Percentiles rank a stretch among this genome's conserved stretches.
Conservation (phyloP, 2,113 vertebrate species). For the Lagenorhynchus albirostris region DNA sequence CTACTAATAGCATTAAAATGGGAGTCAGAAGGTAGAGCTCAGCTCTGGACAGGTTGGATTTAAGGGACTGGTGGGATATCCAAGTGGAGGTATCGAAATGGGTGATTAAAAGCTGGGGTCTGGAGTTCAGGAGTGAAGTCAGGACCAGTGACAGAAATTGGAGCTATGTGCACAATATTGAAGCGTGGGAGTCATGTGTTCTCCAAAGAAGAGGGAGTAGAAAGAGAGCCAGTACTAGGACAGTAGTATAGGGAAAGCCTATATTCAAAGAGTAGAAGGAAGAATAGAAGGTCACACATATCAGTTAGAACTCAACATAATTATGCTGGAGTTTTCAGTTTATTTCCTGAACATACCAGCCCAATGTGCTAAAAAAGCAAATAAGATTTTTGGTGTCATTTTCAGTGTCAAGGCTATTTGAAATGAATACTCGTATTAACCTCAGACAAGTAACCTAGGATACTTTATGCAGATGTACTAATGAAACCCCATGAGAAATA, state of each 20-base stretch:
- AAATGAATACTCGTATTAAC: slow-evolving; percentile 34
- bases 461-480: slow-evolving; percentile 8
- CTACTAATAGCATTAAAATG: not conserved
- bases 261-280: not conserved
- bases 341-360: slow-evolving; percentile 6
- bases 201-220: not conserved
- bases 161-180: not conserved
- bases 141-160: not conserved
- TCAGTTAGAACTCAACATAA: not conserved
- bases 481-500: slow-evolving; percentile 41
- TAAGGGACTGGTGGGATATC: not conserved
- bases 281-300: not conserved
- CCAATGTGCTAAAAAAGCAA: slow-evolving; percentile 9
- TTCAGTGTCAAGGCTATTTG: not conserved
- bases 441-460: slow-evolving; percentile 19
- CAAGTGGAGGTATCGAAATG: not conserved
- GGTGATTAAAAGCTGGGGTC: not conserved
- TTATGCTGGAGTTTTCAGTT: not conserved
- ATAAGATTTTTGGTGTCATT: not conserved
- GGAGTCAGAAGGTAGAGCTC: not conserved
- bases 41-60: not conserved
- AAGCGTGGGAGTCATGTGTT: not conserved
- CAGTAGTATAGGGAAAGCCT: not conserved
- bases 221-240: not conserved
- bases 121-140: not conserved